Conservation (phyloP, 2,888 invertebrate species). For the Calephelis perditalis region DNA sequence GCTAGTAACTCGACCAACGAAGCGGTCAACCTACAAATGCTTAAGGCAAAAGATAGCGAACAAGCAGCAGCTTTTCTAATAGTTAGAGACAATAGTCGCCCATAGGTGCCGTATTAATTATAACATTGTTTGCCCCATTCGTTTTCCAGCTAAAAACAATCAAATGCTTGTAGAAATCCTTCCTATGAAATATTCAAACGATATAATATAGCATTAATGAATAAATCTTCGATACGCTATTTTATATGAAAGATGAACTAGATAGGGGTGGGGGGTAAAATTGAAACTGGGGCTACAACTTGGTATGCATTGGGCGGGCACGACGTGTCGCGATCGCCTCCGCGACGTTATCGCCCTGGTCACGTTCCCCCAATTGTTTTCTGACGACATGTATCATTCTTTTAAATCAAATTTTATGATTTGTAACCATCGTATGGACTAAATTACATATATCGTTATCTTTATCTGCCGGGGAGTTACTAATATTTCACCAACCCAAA, state of each 20-base stretch:
- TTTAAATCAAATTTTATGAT: slow-evolving; percentile 69
- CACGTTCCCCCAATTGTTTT: slow-evolving; percentile 76
- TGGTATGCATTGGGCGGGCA: slow-evolving; percentile 72
- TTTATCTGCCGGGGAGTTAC: slow-evolving; percentile 23
- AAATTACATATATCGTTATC: slow-evolving; percentile 31
- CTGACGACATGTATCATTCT: slow-evolving; percentile 75
- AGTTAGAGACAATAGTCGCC: no score
- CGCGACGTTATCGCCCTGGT: slow-evolving; percentile 55
- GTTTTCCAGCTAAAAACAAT: no score
- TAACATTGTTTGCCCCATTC: no score
- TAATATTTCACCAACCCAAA: no score
- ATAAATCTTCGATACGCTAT: slow-evolving; percentile 22
- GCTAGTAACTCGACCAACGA: no score
- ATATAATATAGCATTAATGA: background rate
- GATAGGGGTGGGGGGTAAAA: slow-evolving; percentile 54
- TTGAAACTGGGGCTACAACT: slow-evolving; percentile 70
- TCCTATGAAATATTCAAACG: no score
- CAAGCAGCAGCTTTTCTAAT: no score
- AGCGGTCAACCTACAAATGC: no score
- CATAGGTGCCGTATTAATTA: no score
- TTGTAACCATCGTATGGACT: slow-evolving; percentile 49
- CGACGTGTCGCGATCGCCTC: slow-evolving; percentile 61
- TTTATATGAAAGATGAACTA: slow-evolving; percentile 43
- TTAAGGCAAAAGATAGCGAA: no score
- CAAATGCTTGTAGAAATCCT: no score